Evolutionary conservation across 2,113 vertebrate genomes (phyloP).

Genomic region (Accipiter virgatus): DNA sequence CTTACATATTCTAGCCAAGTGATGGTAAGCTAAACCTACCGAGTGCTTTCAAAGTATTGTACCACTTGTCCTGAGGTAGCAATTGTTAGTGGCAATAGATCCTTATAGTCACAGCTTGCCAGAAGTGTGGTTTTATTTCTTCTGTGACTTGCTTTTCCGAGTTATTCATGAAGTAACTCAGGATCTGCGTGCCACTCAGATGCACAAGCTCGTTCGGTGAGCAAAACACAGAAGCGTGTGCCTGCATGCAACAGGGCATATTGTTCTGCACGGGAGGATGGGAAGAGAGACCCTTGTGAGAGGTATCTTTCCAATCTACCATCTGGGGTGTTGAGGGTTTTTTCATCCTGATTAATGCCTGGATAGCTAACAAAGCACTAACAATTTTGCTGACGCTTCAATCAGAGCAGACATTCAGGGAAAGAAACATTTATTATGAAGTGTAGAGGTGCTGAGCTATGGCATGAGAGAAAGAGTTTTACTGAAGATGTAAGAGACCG

Average conservation of each 20-base stretch:
- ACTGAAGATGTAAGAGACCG: rapidly evolving
- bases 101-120: neutral
- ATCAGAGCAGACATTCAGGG: neutral
- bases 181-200: neutral
- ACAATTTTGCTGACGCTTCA: neutral
- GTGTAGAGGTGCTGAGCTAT: neutral
- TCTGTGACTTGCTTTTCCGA: neutral
- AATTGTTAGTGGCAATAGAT: neutral
- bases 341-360: neutral
- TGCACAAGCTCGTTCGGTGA: neutral
- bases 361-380: neutral
- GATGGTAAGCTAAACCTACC: neutral
- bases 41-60: neutral
- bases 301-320: neutral
- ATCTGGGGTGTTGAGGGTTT: neutral
- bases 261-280: neutral
- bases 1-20: neutral
- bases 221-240: neutral
- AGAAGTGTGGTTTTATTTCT: neutral
- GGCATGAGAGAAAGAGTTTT: neutral
- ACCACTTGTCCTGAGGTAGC: neutral
- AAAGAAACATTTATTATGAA: neutral
- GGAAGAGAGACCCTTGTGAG: neutral
- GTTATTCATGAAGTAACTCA: neutral
- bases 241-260: neutral